phyloP scores from a whole-genome alignment of 2,888 invertebrate genomes.

The Eristalinus aeneus region DNA sequence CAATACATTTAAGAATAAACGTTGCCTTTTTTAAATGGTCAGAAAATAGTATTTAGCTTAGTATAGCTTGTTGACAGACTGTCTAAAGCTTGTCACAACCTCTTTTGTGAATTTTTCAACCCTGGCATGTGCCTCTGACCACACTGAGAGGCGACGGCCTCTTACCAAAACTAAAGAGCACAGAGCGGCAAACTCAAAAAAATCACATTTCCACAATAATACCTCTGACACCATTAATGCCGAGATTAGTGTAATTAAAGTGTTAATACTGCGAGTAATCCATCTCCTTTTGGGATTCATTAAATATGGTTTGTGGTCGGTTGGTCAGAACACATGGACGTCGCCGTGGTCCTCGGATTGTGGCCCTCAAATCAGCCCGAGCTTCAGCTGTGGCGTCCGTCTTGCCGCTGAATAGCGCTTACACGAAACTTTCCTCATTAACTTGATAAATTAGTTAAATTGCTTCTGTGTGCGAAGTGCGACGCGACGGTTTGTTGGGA shows the following conservation, averaged over 20 bases:
- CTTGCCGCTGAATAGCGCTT: conserved; percentile 61
- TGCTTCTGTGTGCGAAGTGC: conserved; percentile 31
- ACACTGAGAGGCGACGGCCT: background rate
- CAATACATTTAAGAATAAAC: too few species aligned
- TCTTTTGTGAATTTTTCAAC: too few species aligned
- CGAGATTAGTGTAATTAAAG: conserved; percentile 66
- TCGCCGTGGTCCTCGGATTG: conserved; percentile 12
- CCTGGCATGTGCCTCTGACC: background rate
- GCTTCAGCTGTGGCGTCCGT: conserved; percentile 9
- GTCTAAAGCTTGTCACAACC: background rate
- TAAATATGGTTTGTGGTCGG: conserved; percentile 57
- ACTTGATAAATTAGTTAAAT: conserved; percentile 70
- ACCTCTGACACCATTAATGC: conserved; percentile 49
- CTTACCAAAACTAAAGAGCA: background rate
- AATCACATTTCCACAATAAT: conserved; percentile 6
- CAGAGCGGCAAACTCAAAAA: background rate
- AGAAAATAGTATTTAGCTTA: too few species aligned
- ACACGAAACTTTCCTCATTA: conserved; percentile 68
- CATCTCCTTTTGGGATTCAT: conserved; percentile 65
- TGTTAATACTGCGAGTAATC: conserved; percentile 65
- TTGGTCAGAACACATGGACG: background rate
- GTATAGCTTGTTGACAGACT: too few species aligned
- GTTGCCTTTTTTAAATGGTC: too few species aligned
- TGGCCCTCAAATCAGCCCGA: background rate
- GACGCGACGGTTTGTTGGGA: background rate